Percentiles rank a stretch among this genome's conserved stretches.
Evolutionary conservation across 2,888 invertebrate species (phyloP).

Genomic region (Hirtodrosophila alboralis): DNA sequence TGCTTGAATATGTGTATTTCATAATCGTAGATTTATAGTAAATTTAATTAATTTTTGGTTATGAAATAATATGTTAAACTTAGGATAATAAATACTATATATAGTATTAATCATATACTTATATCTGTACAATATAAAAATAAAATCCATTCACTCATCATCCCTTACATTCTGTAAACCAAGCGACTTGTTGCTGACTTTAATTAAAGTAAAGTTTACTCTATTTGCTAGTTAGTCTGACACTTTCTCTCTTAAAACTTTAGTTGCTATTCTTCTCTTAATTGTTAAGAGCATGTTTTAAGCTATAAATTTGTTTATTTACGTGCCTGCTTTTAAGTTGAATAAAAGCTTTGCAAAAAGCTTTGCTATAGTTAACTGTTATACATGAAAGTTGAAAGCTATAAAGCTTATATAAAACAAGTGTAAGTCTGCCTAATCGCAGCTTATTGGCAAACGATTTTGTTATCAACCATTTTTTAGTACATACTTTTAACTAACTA

Average conservation of each 20-base stretch:
- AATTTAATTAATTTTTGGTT: too few species aligned
- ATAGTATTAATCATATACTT: too few species aligned
- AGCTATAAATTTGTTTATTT: conserved; percentile 6
- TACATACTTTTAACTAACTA: too few species aligned
- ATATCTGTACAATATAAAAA: too few species aligned
- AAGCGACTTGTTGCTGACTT: conserved; percentile 33
- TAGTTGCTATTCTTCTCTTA: too few species aligned
- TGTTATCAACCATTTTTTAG: not conserved
- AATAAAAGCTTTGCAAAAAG: conserved; percentile 19
- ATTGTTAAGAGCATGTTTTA: not conserved
- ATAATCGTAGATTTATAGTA: too few species aligned
- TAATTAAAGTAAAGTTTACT: not conserved
- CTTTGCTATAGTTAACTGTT: conserved; percentile 30
- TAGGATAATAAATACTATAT: too few species aligned
- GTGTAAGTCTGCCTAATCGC: not conserved
- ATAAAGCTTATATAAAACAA: not conserved
- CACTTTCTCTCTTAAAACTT: not conserved
- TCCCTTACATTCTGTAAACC: too few species aligned
- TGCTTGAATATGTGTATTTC: too few species aligned
- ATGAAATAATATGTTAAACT: too few species aligned
- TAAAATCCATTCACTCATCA: too few species aligned
- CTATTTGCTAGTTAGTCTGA: not conserved
- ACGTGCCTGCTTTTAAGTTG: conserved; percentile 5
- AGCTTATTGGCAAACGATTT: not conserved
- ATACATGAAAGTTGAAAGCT: conserved; percentile 9